Conservation (phyloP, 2,113 vertebrate species). For the Menura novaehollandiae region DNA sequence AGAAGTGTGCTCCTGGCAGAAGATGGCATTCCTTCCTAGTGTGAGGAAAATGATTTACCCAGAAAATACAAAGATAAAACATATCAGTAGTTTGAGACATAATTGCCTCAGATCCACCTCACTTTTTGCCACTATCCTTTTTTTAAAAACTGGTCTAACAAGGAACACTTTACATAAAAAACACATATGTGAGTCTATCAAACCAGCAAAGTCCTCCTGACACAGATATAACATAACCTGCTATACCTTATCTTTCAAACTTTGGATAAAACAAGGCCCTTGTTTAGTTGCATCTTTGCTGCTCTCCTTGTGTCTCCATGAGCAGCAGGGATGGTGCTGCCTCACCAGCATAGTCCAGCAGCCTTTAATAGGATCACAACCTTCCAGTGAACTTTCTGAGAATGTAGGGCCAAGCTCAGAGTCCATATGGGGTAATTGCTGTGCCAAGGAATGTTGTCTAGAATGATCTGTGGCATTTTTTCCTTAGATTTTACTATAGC, state of each 20-base stretch:
- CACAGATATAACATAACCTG: neutral
- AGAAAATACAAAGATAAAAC: neutral
- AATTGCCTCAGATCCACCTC: neutral
- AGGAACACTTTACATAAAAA: neutral
- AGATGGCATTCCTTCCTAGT: neutral
- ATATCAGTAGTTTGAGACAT: neutral
- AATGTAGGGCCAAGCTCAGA: neutral
- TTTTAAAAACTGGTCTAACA: neutral
- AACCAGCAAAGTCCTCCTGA: neutral
- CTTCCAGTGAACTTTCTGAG: neutral
- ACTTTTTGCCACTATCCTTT: neutral
- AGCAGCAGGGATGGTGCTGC: neutral
- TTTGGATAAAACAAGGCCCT: neutral
- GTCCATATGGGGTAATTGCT: neutral
- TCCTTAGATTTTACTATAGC: neutral
- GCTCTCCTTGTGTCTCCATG: neutral
- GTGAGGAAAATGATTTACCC: neutral
- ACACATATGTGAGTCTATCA: neutral
- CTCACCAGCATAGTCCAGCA: neutral
- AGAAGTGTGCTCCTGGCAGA: neutral
- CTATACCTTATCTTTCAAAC: neutral
- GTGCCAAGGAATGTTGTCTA: rapidly evolving
- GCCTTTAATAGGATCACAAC: neutral
- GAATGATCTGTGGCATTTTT: neutral
- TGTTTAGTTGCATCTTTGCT: neutral